Evolutionary conservation across 2,888 invertebrate species (phyloP).

Genomic region (Rhodophaea formosa): DNA sequence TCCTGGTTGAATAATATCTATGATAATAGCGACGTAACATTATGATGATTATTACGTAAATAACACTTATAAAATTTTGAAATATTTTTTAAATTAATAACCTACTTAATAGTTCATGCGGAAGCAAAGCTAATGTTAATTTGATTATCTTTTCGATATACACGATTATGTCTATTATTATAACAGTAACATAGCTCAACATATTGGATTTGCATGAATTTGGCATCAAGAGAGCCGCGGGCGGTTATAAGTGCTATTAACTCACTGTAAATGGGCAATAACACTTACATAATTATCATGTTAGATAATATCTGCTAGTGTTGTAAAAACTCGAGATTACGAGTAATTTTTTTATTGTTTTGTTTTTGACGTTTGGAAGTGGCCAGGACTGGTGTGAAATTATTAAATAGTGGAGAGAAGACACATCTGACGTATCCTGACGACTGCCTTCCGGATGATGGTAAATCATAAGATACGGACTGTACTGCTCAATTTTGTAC

Average conservation of each 20-base stretch:
- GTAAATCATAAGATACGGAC: too few relatives aligned
- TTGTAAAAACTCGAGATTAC: too few relatives aligned
- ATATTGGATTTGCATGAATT: slow-evolving; percentile 1
- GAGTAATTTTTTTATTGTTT: too few relatives aligned
- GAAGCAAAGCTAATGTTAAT: not conserved
- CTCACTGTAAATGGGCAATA: slow-evolving; percentile 15
- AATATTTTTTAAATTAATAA: not conserved
- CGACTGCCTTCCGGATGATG: too few relatives aligned
- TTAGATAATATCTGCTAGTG: slow-evolving; percentile 16
- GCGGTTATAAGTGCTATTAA: slow-evolving; percentile 17
- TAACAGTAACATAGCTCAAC: not conserved
- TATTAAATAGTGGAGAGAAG: too few relatives aligned
- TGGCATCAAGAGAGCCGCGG: slow-evolving; percentile 14
- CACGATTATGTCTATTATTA: not conserved
- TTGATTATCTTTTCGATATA: not conserved
- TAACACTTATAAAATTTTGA: not conserved
- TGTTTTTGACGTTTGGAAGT: too few relatives aligned
- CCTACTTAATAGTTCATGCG: not conserved
- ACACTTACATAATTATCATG: slow-evolving; percentile 19
- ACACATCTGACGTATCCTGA: too few relatives aligned
- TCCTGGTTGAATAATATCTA: not conserved
- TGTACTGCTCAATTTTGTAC: too few relatives aligned
- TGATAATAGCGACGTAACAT: not conserved
- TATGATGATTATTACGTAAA: not conserved
- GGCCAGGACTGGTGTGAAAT: too few relatives aligned